Evolutionary conservation across 2,888 invertebrate genomes (phyloP).

Genomic region (Meteorus cinctellus): DNA sequence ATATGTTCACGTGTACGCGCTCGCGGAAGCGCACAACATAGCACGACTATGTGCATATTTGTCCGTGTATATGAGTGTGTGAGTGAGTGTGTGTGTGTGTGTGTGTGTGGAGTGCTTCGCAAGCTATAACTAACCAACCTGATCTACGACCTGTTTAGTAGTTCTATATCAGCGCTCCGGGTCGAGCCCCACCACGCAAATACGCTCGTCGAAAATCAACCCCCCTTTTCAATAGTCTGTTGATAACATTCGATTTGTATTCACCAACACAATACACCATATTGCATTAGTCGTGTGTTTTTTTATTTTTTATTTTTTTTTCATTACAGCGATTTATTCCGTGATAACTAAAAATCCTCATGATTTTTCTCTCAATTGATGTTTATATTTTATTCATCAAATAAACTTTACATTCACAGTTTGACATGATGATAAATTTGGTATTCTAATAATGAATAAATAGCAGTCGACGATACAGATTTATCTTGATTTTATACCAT

Average conservation of each 20-base stretch:
- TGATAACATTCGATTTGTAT: constrained; percentile 28
- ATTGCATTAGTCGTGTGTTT: neutral
- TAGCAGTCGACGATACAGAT: neutral
- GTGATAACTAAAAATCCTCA: too few species aligned
- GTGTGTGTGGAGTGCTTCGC: constrained; percentile 34
- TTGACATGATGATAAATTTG: neutral
- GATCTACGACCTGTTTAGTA: constrained; percentile 73
- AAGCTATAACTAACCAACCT: constrained; percentile 70
- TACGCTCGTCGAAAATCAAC: constrained; percentile 34
- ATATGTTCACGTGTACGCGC: constrained; percentile 54
- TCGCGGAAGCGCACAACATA: constrained; percentile 43
- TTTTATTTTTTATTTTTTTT: constrained; percentile 7
- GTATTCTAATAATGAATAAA: neutral
- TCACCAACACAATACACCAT: neutral
- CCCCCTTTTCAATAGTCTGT: constrained; percentile 22
- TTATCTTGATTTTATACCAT: neutral
- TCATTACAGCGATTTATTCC: neutral
- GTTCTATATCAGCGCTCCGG: constrained; percentile 70
- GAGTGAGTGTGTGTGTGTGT: constrained; percentile 3
- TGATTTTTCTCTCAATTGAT: too few species aligned
- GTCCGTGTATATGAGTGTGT: constrained; percentile 7
- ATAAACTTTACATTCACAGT: neutral
- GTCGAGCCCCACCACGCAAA: constrained; percentile 45
- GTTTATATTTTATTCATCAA: too few species aligned
- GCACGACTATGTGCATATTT: constrained; percentile 27